Evolutionary conservation across 2,113 vertebrate genomes (phyloP).

Genomic region (Ellobius talpinus): DNA sequence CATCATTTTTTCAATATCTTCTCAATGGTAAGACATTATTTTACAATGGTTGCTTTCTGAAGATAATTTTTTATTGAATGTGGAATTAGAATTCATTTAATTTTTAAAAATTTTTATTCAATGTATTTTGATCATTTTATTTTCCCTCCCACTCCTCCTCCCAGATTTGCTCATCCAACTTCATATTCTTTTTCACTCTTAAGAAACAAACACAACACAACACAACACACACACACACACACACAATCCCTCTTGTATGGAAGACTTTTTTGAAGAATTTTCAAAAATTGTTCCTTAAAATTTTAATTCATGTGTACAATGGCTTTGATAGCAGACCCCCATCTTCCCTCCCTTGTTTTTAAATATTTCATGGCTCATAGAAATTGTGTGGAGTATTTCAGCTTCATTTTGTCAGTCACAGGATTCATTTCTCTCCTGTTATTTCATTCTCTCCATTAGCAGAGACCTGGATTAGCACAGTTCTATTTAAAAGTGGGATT

Average conservation of each 20-base stretch:
- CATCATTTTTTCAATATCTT: background rate
- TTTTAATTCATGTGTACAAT: background rate
- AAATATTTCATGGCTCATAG: background rate
- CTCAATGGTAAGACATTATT: background rate
- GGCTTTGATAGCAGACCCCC: background rate
- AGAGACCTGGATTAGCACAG: background rate
- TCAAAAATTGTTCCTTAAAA: background rate
- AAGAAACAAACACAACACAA: background rate
- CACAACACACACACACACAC: background rate
- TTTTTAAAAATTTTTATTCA: background rate
- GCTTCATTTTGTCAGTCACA: background rate
- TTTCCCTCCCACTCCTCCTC: background rate
- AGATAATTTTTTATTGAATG: background rate
- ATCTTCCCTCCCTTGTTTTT: background rate
- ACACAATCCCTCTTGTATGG: background rate
- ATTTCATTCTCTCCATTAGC: background rate
- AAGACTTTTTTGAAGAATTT: background rate
- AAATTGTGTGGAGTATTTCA: background rate
- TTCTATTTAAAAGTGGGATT: background rate
- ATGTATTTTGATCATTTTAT: background rate
- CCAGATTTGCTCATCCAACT: background rate
- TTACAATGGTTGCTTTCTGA: background rate
- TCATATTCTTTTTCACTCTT: background rate
- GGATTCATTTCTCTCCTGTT: conserved; percentile 24
- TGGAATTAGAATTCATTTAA: conserved; percentile 17